Conservation (phyloP, 2,888 invertebrate genomes). For the Drosophila paramelanica region DNA sequence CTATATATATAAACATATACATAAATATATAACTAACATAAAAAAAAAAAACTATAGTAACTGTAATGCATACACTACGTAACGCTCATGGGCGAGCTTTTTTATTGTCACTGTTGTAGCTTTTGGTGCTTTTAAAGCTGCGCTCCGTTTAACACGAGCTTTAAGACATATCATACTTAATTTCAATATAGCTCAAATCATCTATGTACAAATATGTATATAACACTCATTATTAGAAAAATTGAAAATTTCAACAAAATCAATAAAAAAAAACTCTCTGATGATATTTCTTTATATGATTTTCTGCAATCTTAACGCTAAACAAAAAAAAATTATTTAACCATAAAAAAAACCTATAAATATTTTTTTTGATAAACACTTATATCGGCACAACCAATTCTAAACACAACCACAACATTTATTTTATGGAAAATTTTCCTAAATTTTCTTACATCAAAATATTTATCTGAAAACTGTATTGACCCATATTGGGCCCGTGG, state of each 20-base stretch:
- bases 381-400: constrained; percentile 48
- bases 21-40: not conserved
- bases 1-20: not conserved
- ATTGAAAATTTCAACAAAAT: not conserved
- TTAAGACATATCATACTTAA: not conserved
- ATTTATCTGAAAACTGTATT: not conserved
- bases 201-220: not conserved
- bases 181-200: not conserved
- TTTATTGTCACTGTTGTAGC: constrained; percentile 3
- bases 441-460: constrained; percentile 6
- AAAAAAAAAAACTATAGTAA: not conserved
- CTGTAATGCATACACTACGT: not conserved
- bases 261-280: constrained; percentile 14
- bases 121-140: not conserved
- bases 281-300: constrained; percentile 82
- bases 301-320: constrained; percentile 85
- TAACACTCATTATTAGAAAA: not conserved
- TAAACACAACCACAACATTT: constrained; percentile 16
- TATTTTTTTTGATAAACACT: constrained; percentile 27
- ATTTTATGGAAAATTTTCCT: constrained; percentile 17
- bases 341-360: constrained; percentile 5
- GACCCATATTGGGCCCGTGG: constrained; percentile 10
- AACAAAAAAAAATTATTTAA: constrained; percentile 23
- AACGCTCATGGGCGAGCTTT: constrained; percentile 1
- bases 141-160: constrained; percentile 3